Evolutionary conservation across 2,888 invertebrate genomes (phyloP), one percentile per base, ranked within the genome.

Genomic region (Amaurobius ferox): DNA sequence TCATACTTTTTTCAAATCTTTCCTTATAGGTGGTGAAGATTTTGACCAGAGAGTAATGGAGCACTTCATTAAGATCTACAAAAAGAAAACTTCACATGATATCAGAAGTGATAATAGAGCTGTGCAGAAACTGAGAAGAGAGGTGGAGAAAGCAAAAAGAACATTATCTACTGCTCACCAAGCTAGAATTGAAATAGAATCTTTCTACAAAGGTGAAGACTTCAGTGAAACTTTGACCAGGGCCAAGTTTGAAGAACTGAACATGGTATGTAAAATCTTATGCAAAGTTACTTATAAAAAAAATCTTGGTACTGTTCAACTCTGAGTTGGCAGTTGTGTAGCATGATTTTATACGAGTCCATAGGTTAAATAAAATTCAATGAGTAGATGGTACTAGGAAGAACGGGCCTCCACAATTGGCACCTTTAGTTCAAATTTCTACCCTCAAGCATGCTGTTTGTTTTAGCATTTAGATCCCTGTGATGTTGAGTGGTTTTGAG

Each of bases 1-100:
- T n/a, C n/a, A n/a, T n/a, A n/a, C n/a, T n/a, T n/a, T n/a, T n/a
- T n/a, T n/a, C n/a, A n/a, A n/a, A n/a, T n/a, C n/a, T n/a, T n/a
- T n/a, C 7, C 11, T 48, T 55, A 88, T 90, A 91, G 93, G 99
- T 90, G 99, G 99, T 91, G 99, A 99, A 93, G 99, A 99, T 93
- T 99, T 98, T 92, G 98, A 98, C 93, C 98, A 98, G 92, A 94
- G 97, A 89, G 97, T 98, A 2, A 98, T 98, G 97, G 98, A 99
- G 90, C 98, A 99, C 93, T 99, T 99, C 93, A 97, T 98, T 92
- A 98, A 99, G 92, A 92, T 98, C 91, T 97, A 97, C 94, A 98
- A 98, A 94, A 98, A 98, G 94, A 98, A 98, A 95, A 97, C 96
- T 94, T 97, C 97, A 92, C 98, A 98, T 93, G 98, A 98, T 91